These are phyloP conservation scores for Charina bottae DNA, from an alignment of 2,113 vertebrate genomes.

Conservation along the genomic window DNA sequence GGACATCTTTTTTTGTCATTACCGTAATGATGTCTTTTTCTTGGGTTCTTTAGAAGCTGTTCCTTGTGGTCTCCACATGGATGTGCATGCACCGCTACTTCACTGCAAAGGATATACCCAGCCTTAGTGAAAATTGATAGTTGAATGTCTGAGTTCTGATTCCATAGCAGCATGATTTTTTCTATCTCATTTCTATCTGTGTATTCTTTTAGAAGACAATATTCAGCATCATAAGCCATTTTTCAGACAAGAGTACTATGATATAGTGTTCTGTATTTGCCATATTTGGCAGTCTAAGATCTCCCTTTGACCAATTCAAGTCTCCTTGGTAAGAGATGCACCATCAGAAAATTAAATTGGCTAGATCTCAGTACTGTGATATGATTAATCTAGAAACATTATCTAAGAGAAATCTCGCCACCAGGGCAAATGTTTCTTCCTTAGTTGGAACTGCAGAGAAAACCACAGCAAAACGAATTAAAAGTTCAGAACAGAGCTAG, in stretches of 20 bases:
- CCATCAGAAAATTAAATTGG: not conserved
- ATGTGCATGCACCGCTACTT: not conserved
- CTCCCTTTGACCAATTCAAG: not conserved
- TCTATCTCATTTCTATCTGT: not conserved
- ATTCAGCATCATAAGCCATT: not conserved
- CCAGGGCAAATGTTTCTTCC: not conserved
- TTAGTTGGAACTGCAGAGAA: not conserved
- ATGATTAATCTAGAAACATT: not conserved
- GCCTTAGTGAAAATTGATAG: not conserved
- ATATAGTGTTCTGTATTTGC: not conserved
- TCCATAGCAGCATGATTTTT: not conserved
- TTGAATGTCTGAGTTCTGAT: not conserved
- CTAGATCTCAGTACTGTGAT: not conserved
- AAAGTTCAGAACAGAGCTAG: not conserved
- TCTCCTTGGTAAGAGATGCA: not conserved
- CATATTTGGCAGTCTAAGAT: not conserved
- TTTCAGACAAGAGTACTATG: not conserved
- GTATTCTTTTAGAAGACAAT: not conserved
- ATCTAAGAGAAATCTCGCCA: not conserved
- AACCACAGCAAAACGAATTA: not conserved
- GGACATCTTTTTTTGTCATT: not conserved
- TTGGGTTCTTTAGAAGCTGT: not conserved
- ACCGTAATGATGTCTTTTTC: not conserved
- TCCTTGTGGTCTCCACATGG: not conserved
- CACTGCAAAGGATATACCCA: not conserved